Conservation (phyloP, 2,797 vertebrate genomes). For the Nannoperca obscura region DNA sequence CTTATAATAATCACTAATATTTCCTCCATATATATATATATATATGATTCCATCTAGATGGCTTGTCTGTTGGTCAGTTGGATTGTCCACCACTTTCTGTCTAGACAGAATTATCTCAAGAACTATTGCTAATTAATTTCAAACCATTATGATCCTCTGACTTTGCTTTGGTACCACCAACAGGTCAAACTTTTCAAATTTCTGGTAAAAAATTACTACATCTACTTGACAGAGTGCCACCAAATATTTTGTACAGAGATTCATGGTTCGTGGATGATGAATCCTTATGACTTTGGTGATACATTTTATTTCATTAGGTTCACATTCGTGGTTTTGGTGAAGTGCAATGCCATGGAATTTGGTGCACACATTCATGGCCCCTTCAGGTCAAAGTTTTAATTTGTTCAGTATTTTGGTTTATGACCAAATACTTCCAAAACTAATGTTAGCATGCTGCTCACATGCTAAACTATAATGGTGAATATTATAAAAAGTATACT, state of each 20-base stretch:
- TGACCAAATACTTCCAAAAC: neutral
- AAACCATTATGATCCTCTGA: neutral
- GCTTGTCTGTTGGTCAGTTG: neutral
- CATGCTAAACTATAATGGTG: neutral
- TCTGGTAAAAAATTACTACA: neutral
- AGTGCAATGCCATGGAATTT: neutral
- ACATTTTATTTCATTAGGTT: neutral
- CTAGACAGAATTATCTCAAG: neutral
- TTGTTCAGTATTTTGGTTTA: neutral
- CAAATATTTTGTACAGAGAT: too few species aligned
- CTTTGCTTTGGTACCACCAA: neutral
- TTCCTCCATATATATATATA: neutral
- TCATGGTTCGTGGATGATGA: neutral
- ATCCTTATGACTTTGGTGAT: neutral
- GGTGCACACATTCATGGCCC: neutral
- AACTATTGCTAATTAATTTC: constrained; percentile 4
- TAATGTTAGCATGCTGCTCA: neutral
- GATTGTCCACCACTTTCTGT: neutral
- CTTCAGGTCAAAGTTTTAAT: neutral
- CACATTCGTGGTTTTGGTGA: neutral
- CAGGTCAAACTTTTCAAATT: neutral
- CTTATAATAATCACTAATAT: constrained; percentile 26
- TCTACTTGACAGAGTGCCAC: neutral
- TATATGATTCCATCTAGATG: neutral
- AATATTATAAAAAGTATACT: neutral